A percentile compares a stretch with the other conserved stretches of the same genome.
Evolutionary conservation across 2,797 vertebrate genomes (phyloP).

Genomic region (Acrossocheilus wenchowensis): DNA sequence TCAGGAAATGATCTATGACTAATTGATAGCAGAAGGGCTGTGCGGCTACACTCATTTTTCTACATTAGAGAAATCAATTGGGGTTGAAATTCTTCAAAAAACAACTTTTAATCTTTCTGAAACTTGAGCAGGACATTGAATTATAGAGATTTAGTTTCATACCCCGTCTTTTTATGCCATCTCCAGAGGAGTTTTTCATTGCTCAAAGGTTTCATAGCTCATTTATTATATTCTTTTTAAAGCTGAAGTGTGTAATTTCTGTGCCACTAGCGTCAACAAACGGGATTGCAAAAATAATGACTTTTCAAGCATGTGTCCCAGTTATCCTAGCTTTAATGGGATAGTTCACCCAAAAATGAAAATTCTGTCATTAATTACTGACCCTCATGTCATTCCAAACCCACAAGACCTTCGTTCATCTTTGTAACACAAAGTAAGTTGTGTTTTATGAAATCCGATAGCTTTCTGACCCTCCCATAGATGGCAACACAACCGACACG

Average conservation of each 20-base stretch:
- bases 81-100: neutral
- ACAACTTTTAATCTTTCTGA: neutral
- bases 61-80: constrained; percentile 12
- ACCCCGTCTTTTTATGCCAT: neutral
- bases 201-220: neutral
- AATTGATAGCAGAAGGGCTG: constrained; percentile 58
- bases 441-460: too few species aligned
- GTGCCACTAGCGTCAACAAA: constrained; percentile 4
- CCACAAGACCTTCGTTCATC: too few species aligned
- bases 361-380: neutral
- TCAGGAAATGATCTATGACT: constrained; percentile 63
- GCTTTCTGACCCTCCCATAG: too few species aligned
- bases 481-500: too few species aligned
- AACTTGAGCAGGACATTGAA: neutral
- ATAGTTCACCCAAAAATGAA: neutral
- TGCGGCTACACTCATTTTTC: constrained; percentile 20
- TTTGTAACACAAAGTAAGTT: too few species aligned
- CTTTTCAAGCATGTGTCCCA: neutral
- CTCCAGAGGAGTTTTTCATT: neutral
- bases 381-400: neutral
- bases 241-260: neutral
- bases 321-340: neutral
- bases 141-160: neutral
- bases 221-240: constrained; percentile 13
- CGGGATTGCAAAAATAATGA: neutral